Percentiles rank a stretch among this genome's conserved stretches.
These are phyloP conservation scores for Anoplolepis gracilipes DNA, from an alignment of 1,140 invertebrate species.

Conservation along the genomic window DNA sequence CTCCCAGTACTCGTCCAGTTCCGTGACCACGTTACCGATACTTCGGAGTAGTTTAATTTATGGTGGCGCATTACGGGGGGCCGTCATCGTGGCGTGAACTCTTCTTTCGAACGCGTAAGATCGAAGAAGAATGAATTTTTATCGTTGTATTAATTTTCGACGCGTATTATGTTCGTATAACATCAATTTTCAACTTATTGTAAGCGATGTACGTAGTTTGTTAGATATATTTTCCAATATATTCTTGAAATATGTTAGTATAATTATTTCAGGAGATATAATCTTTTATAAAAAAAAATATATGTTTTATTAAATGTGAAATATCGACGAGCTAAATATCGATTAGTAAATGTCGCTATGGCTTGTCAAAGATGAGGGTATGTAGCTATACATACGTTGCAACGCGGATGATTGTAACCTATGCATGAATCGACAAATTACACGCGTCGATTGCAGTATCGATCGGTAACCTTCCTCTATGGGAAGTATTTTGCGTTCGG, in stretches of 20 bases:
- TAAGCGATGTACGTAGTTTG: not conserved
- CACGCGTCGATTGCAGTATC: conserved; percentile 44
- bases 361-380: not conserved
- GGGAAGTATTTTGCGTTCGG: conserved; percentile 2
- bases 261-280: not conserved
- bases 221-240: not conserved
- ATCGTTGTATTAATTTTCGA: conserved; percentile 18
- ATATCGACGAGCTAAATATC: not conserved
- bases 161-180: not conserved
- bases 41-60: conserved; percentile 37
- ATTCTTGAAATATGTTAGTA: conserved; percentile 5
- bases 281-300: not conserved
- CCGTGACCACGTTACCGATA: conserved; percentile 4
- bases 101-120: not conserved
- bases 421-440: conserved; percentile 42
- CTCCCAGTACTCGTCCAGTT: conserved; percentile 16
- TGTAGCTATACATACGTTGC: not conserved
- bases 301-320: not conserved
- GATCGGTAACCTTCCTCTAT: conserved; percentile 25
- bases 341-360: not conserved
- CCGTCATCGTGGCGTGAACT: not conserved
- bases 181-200: not conserved
- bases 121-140: not conserved
- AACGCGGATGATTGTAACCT: not conserved
- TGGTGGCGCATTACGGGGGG: not conserved